phyloP scores from a whole-genome alignment of 1,140 invertebrate species.

The Mamestra configurata region DNA sequence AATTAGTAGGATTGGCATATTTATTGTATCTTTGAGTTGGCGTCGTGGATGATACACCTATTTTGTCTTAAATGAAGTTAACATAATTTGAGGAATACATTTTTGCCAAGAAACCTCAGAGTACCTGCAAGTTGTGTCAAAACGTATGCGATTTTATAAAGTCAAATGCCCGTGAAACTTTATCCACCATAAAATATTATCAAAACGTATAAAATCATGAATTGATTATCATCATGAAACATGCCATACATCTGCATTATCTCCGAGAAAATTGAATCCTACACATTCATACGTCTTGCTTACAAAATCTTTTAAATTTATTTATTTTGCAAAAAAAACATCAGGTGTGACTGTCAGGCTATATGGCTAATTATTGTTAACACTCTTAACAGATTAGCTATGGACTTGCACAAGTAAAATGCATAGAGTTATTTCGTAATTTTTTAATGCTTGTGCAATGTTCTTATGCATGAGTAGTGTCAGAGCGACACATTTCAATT shows the following conservation, averaged over 20 bases:
- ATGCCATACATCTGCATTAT: neutral
- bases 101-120: too few species aligned
- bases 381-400: constrained; percentile 10
- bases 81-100: too few species aligned
- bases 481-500: constrained; percentile 68
- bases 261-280: neutral
- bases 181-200: neutral
- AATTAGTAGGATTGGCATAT: too few species aligned
- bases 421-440: constrained; percentile 6
- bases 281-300: neutral
- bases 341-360: constrained; percentile 2
- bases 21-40: neutral
- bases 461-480: constrained; percentile 58
- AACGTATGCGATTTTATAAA: neutral
- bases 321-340: neutral
- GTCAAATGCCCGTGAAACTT: neutral
- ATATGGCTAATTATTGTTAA: constrained; percentile 27
- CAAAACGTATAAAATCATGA: neutral
- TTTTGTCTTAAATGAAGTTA: too few species aligned
- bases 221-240: neutral
- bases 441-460: constrained; percentile 34
- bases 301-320: neutral
- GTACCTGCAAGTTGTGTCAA: too few species aligned
- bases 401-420: constrained; percentile 1
- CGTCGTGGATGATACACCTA: neutral